Conservation (phyloP, 53 echinoderm and acorn worm genomes). For the Actinopyga echinites region DNA sequence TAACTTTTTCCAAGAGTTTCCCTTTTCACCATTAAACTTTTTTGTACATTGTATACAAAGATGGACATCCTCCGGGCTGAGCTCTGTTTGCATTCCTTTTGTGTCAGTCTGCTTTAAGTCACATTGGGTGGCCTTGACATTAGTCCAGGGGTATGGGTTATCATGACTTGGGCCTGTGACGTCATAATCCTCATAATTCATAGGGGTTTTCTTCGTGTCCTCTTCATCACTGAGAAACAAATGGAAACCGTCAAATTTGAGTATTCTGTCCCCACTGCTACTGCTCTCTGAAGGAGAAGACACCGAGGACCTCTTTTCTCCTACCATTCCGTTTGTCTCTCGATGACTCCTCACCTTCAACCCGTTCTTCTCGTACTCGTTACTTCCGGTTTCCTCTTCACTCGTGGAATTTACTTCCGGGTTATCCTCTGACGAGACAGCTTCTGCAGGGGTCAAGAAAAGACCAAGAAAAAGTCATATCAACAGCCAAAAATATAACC, state of each 20-base stretch:
- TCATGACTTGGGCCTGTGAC: conserved; percentile 41
- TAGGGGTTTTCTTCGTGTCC: conserved; percentile 6
- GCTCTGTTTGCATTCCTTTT: not conserved
- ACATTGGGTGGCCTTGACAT: conserved; percentile 33
- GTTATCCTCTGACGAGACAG: conserved; percentile 2
- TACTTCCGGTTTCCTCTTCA: conserved; percentile 4
- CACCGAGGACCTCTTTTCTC: conserved; percentile 5
- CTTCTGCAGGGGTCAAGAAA: not conserved
- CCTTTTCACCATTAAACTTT: conserved; percentile 20
- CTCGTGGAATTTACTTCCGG: conserved; percentile 20
- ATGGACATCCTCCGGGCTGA: not conserved
- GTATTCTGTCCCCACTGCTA: not conserved
- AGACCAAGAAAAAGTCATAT: no score
- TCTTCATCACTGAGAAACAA: conserved; percentile 29
- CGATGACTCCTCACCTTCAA: conserved; percentile 3
- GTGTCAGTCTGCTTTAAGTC: not conserved
- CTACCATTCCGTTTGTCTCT: conserved; percentile 28
- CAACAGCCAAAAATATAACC: no score
- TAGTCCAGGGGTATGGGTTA: conserved; percentile 38
- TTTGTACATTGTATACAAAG: conserved; percentile 17
- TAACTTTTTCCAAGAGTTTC: not conserved
- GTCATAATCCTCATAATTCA: conserved; percentile 42
- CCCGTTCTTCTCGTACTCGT: not conserved
- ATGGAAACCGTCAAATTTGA: conserved; percentile 38
- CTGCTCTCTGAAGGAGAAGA: not conserved